Conservation (phyloP, 2,797 vertebrate genomes). For the Etheostoma nigrum region DNA sequence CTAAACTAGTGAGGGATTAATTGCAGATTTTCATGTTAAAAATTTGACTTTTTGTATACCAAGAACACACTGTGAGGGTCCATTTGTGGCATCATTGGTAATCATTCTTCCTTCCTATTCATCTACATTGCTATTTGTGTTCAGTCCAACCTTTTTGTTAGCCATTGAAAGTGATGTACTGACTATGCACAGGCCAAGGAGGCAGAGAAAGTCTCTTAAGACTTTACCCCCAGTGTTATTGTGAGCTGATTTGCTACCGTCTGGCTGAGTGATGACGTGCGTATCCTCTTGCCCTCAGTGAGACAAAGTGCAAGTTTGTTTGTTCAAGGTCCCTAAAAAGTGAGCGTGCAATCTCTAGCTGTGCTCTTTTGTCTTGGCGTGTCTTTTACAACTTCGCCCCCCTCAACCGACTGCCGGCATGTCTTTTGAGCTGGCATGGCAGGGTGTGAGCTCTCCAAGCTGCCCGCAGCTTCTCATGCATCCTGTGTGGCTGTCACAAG, state of each 20-base stretch:
- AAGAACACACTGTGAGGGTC: not conserved
- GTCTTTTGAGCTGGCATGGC: slow-evolving; percentile 78
- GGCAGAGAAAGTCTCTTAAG: slow-evolving; percentile 35
- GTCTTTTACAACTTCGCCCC: slow-evolving; percentile 66
- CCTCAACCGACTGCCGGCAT: slow-evolving; percentile 54
- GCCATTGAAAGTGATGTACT: slow-evolving; percentile 30
- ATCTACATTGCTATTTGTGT: slow-evolving; percentile 14
- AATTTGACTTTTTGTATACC: not conserved
- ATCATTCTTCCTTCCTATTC: slow-evolving; percentile 19
- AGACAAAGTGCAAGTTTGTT: slow-evolving; percentile 73
- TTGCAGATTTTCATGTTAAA: not conserved
- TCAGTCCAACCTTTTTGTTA: slow-evolving; percentile 37
- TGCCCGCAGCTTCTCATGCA: slow-evolving; percentile 80
- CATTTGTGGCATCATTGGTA: slow-evolving; percentile 12
- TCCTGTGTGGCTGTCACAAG: slow-evolving; percentile 81
- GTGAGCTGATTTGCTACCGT: slow-evolving; percentile 38
- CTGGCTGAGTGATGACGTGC: slow-evolving; percentile 49
- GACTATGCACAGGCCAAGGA: slow-evolving; percentile 15
- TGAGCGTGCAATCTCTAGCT: slow-evolving; percentile 61
- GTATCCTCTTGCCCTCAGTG: slow-evolving; percentile 50
- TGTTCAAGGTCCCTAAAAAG: slow-evolving; percentile 73
- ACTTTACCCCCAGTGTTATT: slow-evolving; percentile 33
- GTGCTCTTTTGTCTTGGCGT: slow-evolving; percentile 72
- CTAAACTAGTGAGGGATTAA: not conserved
- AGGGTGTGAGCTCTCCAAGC: slow-evolving; percentile 79